Percentiles rank a stretch among this genome's conserved stretches.
Evolutionary conservation across 1,140 invertebrate genomes (phyloP).

Genomic region (Oryzaephilus surinamensis): DNA sequence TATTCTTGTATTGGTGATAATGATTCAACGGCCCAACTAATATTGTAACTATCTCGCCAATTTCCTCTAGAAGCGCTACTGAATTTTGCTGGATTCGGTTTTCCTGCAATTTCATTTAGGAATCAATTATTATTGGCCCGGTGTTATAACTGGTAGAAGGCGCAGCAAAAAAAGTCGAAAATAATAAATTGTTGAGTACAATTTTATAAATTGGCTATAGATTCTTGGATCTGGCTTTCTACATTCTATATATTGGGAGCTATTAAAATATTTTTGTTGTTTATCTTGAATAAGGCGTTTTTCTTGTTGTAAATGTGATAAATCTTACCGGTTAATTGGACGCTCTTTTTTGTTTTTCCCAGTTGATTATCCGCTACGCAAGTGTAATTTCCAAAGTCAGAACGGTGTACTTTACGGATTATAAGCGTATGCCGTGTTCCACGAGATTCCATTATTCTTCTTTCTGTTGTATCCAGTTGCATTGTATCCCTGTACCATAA

Average conservation of each 20-base stretch:
- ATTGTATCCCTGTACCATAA: constrained; percentile 57
- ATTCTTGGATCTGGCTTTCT: too few species aligned
- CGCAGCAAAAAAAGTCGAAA: too few species aligned
- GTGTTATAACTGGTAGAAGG: too few species aligned
- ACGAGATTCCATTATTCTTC: constrained; percentile 50
- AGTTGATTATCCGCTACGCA: constrained; percentile 56
- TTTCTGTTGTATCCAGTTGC: constrained; percentile 53
- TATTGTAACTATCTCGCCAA: constrained; percentile 53
- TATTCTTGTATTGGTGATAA: constrained; percentile 54
- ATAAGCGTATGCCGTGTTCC: constrained; percentile 53
- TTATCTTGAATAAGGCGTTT: constrained; percentile 8
- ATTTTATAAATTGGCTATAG: too few species aligned
- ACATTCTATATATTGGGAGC: background rate
- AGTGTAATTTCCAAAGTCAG: constrained; percentile 60
- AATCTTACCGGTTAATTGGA: constrained; percentile 50
- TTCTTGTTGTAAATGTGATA: constrained; percentile 8
- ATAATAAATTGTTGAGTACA: too few species aligned
- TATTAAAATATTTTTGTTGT: constrained; percentile 14
- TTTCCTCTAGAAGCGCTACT: constrained; percentile 48
- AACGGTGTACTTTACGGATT: constrained; percentile 51
- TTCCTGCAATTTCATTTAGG: too few species aligned
- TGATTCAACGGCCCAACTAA: constrained; percentile 55
- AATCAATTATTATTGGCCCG: too few species aligned
- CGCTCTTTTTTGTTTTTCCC: constrained; percentile 48
- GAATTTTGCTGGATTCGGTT: constrained; percentile 52